A percentile compares a stretch with the other conserved stretches of the same genome.
phyloP scores from a whole-genome alignment of 2,888 invertebrate genomes.

The Xestobium rufovillosum region DNA sequence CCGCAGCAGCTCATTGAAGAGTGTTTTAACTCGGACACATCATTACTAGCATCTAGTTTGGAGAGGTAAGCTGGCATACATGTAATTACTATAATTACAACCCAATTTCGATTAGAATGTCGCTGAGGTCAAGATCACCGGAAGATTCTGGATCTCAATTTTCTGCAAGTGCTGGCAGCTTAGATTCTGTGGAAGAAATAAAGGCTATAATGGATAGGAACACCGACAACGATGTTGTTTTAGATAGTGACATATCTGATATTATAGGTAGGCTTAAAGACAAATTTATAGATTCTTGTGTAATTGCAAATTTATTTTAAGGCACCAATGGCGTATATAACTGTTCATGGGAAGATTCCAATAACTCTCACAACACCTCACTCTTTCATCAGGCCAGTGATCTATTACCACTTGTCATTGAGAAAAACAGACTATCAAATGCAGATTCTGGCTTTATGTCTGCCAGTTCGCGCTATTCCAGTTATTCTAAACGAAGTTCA shows the following conservation, averaged over 20 bases:
- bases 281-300: slow-evolving; percentile 27
- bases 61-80: slow-evolving; percentile 44
- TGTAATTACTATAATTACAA: too few relatives aligned
- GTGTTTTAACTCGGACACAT: slow-evolving; percentile 48
- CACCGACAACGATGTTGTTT: slow-evolving; percentile 39
- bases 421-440: slow-evolving; percentile 40
- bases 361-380: slow-evolving; percentile 32
- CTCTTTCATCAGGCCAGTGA: slow-evolving; percentile 32
- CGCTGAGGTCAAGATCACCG: slow-evolving; percentile 67
- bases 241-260: slow-evolving; percentile 39
- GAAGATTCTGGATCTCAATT: slow-evolving; percentile 62
- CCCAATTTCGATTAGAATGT: slow-evolving; percentile 57
- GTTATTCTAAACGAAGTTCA: slow-evolving; percentile 53
- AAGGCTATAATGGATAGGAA: slow-evolving; percentile 53
- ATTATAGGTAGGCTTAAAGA: slow-evolving; percentile 27
- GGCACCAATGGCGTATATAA: slow-evolving; percentile 32
- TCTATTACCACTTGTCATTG: slow-evolving; percentile 27
- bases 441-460: slow-evolving; percentile 56
- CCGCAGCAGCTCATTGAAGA: slow-evolving; percentile 45
- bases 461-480: slow-evolving; percentile 55
- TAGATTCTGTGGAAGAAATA: slow-evolving; percentile 77
- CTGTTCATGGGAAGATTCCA: slow-evolving; percentile 38
- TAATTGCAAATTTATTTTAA: slow-evolving; percentile 15
- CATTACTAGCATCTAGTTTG: slow-evolving; percentile 56
- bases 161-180: slow-evolving; percentile 68